Conservation (phyloP, 2,113 vertebrate genomes). For the Anolis sagrei region DNA sequence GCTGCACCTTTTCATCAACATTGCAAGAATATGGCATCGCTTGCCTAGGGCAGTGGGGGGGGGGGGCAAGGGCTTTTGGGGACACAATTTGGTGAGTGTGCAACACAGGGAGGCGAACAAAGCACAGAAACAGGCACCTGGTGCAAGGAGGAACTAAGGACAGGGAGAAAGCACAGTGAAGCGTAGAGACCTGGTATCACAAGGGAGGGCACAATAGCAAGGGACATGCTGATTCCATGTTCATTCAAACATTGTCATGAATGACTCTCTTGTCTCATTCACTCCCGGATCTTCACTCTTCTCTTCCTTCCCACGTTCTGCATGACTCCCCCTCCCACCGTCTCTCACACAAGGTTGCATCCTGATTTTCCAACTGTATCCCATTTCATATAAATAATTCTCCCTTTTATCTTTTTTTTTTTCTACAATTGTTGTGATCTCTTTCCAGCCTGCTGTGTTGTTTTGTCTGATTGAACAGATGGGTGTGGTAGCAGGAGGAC, state of each 20-base stretch:
- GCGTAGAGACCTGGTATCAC: neutral
- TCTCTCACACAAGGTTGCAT: neutral
- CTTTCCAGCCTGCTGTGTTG: neutral
- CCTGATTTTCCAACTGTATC: neutral
- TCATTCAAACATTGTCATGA: neutral
- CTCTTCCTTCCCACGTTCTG: neutral
- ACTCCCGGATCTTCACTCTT: neutral
- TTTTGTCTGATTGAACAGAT: neutral
- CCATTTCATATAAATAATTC: neutral
- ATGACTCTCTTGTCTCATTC: constrained; percentile 4
- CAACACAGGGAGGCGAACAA: neutral
- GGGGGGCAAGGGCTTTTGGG: neutral
- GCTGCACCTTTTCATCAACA: constrained; percentile 68
- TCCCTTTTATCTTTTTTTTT: neutral
- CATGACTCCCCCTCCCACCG: neutral
- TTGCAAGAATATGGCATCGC: neutral
- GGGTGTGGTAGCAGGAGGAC: neutral
- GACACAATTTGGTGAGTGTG: neutral
- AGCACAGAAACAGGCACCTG: neutral
- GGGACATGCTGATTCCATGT: neutral
- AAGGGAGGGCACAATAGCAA: neutral
- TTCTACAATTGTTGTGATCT: neutral
- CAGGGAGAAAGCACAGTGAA: neutral
- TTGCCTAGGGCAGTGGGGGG: neutral
- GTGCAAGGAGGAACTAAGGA: neutral